Conservation (phyloP, 2,113 vertebrate species). For the Ondatra zibethicus region DNA sequence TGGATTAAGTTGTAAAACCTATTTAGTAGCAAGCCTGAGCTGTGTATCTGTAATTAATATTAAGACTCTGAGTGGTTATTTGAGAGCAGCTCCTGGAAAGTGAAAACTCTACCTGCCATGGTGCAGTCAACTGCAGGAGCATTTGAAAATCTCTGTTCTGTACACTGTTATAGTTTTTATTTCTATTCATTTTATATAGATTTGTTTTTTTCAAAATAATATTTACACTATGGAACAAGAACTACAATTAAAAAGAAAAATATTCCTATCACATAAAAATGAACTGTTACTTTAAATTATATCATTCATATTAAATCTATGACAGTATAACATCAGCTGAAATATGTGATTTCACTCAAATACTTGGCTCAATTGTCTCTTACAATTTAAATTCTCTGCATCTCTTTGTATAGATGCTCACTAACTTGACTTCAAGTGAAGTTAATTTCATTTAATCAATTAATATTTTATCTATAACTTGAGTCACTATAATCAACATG, state of each 20-base stretch:
- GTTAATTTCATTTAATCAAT: background rate
- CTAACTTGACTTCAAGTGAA: background rate
- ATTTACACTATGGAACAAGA: background rate
- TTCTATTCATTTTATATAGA: background rate
- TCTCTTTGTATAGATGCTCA: background rate
- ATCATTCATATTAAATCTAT: background rate
- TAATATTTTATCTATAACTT: background rate
- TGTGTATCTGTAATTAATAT: too few species aligned
- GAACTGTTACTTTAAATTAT: background rate
- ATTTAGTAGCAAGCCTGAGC: too few species aligned
- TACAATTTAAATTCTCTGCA: background rate
- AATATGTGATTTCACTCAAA: background rate
- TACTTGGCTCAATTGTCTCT: background rate
- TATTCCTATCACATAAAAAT: background rate
- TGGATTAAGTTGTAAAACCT: too few species aligned
- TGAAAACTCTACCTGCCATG: too few species aligned
- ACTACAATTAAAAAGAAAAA: background rate
- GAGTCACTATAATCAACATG: background rate
- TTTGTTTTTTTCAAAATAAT: background rate
- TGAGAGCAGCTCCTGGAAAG: too few species aligned
- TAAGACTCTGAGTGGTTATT: too few species aligned
- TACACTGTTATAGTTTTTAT: background rate
- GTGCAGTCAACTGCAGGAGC: background rate
- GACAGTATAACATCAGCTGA: rapidly evolving
- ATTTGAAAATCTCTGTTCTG: background rate